These are phyloP conservation scores for Lagorchestes hirsutus DNA, from an alignment of 2,797 vertebrate genomes.

Conservation along the genomic window DNA sequence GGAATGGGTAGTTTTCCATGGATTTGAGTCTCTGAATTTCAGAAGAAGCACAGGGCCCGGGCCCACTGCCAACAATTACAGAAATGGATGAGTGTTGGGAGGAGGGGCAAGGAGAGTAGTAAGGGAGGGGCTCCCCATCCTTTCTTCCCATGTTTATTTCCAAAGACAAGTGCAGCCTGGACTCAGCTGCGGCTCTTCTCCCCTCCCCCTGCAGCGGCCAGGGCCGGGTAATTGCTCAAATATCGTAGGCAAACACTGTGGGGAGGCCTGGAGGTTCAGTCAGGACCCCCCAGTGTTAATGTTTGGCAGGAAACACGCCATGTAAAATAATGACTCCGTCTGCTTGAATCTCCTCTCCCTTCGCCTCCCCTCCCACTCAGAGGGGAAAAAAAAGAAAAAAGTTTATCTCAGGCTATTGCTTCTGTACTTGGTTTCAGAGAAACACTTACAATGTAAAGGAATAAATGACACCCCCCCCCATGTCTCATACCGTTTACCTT, in stretches of 20 bases:
- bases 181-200: conserved; percentile 74
- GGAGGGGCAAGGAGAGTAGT: neutral
- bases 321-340: conserved; percentile 84
- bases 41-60: neutral
- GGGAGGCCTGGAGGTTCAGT: conserved; percentile 80
- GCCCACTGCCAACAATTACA: conserved; percentile 3
- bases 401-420: neutral
- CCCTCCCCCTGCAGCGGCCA: conserved; percentile 71
- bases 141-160: conserved; percentile 60
- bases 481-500: neutral
- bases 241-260: conserved; percentile 77
- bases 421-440: neutral
- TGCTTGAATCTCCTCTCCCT: conserved; percentile 73
- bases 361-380: conserved; percentile 17
- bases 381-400: neutral
- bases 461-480: neutral
- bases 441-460: neutral
- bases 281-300: conserved; percentile 80
- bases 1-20: conserved; percentile 72
- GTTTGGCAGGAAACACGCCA: conserved; percentile 83
- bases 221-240: conserved; percentile 80
- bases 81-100: neutral
- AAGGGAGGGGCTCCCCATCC: conserved; percentile 63
- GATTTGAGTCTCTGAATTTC: conserved; percentile 78
- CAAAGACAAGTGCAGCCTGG: conserved; percentile 68